Percentiles rank a stretch among this genome's conserved stretches.
Evolutionary conservation across 2,113 vertebrate genomes (phyloP).

Genomic region (Bombycilla garrulus): DNA sequence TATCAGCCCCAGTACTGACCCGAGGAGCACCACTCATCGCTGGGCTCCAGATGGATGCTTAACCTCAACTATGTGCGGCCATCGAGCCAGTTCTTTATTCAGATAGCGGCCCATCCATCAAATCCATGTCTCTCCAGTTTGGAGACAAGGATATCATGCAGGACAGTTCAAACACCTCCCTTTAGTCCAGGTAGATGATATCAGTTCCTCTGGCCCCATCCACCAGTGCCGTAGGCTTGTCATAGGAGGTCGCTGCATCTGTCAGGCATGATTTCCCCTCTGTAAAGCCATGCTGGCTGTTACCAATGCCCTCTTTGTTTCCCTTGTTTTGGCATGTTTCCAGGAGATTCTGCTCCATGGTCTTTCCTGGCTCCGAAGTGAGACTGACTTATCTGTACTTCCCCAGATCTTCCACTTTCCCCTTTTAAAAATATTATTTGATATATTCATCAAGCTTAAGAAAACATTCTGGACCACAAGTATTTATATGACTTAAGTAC

Average conservation of each 20-base stretch:
- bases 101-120: not conserved
- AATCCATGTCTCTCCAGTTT: not conserved
- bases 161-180: not conserved
- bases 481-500: not conserved
- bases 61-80: not conserved
- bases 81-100: fast-evolving
- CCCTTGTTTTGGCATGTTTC: not conserved
- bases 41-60: not conserved
- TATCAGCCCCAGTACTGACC: no score
- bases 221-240: not conserved
- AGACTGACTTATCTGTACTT: not conserved
- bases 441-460: not conserved
- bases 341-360: not conserved
- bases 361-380: not conserved
- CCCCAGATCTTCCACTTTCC: not conserved
- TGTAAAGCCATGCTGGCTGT: not conserved
- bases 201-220: not conserved
- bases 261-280: not conserved
- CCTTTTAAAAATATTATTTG: not conserved
- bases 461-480: not conserved
- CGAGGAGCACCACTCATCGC: not conserved
- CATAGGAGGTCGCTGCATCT: not conserved
- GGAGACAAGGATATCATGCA: not conserved
- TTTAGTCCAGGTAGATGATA: not conserved
- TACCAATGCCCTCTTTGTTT: not conserved